phyloP scores from a whole-genome alignment of 2,113 vertebrate genomes.

The Fulmarus glacialis region DNA sequence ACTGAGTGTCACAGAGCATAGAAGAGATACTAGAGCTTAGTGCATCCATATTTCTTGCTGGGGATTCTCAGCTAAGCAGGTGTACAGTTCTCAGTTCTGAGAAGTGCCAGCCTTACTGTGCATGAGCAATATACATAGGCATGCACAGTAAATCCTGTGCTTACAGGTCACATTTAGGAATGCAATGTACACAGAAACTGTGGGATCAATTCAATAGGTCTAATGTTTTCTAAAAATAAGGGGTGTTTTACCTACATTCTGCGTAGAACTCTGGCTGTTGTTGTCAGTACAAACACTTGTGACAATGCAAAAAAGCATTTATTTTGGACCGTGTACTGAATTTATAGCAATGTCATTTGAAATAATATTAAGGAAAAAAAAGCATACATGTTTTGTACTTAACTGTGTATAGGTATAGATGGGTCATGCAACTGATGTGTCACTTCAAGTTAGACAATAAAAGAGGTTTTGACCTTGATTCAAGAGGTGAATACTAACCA shows the following conservation, averaged over 20 bases:
- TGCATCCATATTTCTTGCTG: not conserved
- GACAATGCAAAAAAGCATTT: not conserved
- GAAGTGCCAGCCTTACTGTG: not conserved
- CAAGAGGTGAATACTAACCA: not conserved
- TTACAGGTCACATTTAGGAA: not conserved
- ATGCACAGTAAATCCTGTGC: not conserved
- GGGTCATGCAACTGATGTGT: not conserved
- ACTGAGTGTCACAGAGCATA: not conserved
- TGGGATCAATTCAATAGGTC: not conserved
- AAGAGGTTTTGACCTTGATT: not conserved
- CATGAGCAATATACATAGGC: not conserved
- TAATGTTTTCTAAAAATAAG: not conserved
- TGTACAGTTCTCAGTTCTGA: not conserved
- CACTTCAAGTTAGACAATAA: not conserved
- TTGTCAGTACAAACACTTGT: rapidly evolving
- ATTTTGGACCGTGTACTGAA: not conserved
- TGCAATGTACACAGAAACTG: not conserved
- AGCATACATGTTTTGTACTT: not conserved
- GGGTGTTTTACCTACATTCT: not conserved
- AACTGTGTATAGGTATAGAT: not conserved
- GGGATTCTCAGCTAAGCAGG: not conserved
- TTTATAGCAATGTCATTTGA: not conserved
- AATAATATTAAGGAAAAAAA: not conserved
- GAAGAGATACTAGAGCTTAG: not conserved
- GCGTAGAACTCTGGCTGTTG: not conserved